phyloP scores from a whole-genome alignment of 2,797 vertebrate genomes.

The Babyrousa celebensis region DNA sequence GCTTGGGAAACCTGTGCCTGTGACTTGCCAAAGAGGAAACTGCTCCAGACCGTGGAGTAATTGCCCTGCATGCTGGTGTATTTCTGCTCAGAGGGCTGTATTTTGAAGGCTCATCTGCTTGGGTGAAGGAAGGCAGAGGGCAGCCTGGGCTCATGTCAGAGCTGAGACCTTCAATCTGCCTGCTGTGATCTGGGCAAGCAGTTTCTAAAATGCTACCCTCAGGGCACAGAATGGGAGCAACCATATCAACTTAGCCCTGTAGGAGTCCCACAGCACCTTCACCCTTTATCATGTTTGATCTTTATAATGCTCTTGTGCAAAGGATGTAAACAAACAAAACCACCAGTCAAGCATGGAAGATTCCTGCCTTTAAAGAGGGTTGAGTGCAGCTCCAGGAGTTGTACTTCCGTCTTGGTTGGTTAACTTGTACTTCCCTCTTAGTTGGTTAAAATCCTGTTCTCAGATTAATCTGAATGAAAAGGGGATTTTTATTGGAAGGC shows the following conservation, averaged over 20 bases:
- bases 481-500: neutral
- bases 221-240: neutral
- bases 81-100: neutral
- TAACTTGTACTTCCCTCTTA: neutral
- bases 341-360: neutral
- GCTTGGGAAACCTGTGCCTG: neutral
- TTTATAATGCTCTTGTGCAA: neutral
- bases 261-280: neutral
- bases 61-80: neutral
- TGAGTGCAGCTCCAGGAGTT: neutral
- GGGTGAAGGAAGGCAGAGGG: slow-evolving; percentile 1
- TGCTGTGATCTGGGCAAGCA: neutral
- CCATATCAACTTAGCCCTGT: neutral
- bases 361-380: neutral
- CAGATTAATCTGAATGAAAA: neutral
- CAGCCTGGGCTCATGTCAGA: neutral
- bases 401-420: neutral
- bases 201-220: neutral
- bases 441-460: slow-evolving; percentile 22
- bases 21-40: neutral
- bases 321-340: slow-evolving; percentile 7
- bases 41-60: neutral
- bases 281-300: neutral
- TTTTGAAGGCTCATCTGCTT: neutral
- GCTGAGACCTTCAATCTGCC: too few species aligned